Conservation (phyloP, 2,113 vertebrate genomes). For the Myrmecobius fasciatus region DNA sequence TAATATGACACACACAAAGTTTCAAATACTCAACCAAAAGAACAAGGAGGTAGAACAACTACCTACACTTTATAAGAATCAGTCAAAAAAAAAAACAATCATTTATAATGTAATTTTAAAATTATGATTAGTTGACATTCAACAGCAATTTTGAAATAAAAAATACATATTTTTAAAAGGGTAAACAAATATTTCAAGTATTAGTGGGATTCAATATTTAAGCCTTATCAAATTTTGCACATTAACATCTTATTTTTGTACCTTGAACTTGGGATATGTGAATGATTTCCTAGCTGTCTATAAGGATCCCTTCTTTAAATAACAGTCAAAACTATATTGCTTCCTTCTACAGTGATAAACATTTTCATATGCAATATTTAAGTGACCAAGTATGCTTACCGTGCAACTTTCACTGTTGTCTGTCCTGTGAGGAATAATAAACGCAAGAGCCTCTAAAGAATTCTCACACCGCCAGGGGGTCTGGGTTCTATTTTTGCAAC, state of each 20-base stretch:
- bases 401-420: conserved; percentile 92
- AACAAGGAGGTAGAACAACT: conserved; percentile 13
- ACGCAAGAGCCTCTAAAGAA: conserved; percentile 86
- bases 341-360: neutral
- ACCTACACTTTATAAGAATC: neutral
- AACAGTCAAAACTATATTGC: neutral
- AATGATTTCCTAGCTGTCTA: neutral
- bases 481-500: conserved; percentile 87
- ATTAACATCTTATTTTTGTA: conserved; percentile 8
- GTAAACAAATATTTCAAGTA: conserved; percentile 19
- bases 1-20: neutral
- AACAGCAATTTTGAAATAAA: neutral
- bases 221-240: neutral
- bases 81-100: neutral
- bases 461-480: conserved; percentile 84
- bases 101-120: conserved; percentile 28
- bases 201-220: conserved; percentile 7
- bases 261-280: neutral
- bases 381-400: conserved; percentile 85
- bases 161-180: conserved; percentile 33
- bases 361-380: neutral
- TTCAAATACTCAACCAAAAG: neutral
- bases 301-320: neutral
- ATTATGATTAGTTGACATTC: conserved; percentile 11
- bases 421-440: conserved; percentile 92